A percentile compares a stretch with the other conserved stretches of the same genome.
Evolutionary conservation across 2,797 vertebrate species (phyloP).

Genomic region (Enteromius unitaeniatus): DNA sequence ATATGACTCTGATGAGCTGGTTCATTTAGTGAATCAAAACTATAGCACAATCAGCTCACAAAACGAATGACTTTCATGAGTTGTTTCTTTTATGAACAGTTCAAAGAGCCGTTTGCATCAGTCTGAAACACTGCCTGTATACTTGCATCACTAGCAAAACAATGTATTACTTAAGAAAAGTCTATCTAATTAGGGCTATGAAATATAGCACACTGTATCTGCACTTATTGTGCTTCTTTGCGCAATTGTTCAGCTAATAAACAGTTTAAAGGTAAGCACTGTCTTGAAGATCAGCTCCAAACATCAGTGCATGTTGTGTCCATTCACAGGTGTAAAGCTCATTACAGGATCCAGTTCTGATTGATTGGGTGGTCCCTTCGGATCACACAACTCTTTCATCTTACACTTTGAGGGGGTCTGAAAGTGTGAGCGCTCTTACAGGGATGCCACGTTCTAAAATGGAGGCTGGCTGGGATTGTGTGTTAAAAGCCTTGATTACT

Average conservation of each 20-base stretch:
- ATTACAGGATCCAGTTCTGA: conserved; percentile 29
- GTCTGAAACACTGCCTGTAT: background rate
- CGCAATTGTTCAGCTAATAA: background rate
- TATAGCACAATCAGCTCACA: background rate
- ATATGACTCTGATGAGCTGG: background rate
- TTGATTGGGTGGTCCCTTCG: conserved; percentile 26
- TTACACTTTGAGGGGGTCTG: conserved; percentile 16
- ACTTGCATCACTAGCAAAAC: background rate
- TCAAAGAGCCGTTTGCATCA: background rate
- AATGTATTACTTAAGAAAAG: background rate
- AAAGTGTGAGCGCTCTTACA: conserved; percentile 29
- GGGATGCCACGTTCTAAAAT: conserved; percentile 31
- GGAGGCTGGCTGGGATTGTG: conserved; percentile 32
- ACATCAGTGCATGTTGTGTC: background rate
- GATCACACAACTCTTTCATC: conserved; percentile 44
- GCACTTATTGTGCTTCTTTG: background rate
- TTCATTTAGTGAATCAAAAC: background rate
- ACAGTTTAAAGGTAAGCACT: background rate
- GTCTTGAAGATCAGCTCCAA: background rate
- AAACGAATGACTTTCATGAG: background rate
- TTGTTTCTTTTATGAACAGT: background rate
- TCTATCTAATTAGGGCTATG: too few relatives aligned
- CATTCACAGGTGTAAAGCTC: conserved; percentile 36
- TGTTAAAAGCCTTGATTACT: conserved; percentile 46
- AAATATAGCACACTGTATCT: background rate